Evolutionary conservation across 2,888 invertebrate genomes (phyloP).

Genomic region (Ptychoptera contaminata): DNA sequence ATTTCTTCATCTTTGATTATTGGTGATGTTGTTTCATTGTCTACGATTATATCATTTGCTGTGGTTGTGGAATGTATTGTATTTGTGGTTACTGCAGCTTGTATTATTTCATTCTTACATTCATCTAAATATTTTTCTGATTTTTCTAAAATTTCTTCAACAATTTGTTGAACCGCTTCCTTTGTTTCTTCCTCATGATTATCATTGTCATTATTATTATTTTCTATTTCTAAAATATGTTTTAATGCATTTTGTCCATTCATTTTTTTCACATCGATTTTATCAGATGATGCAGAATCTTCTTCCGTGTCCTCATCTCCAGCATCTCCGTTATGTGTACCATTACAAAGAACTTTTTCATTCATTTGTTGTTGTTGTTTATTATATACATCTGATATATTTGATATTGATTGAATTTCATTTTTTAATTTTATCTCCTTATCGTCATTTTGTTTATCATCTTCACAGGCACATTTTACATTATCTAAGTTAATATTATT

Average conservation of each 20-base stretch:
- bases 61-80: too few species aligned
- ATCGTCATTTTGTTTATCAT: conserved; percentile 42
- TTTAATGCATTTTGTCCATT: conserved; percentile 16
- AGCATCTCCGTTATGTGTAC: background rate
- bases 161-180: conserved; percentile 35
- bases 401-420: conserved; percentile 23
- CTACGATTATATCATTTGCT: conserved; percentile 17
- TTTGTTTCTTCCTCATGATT: conserved; percentile 32
- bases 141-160: conserved; percentile 34
- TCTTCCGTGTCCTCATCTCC: conserved; percentile 3
- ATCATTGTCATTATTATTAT: conserved; percentile 17
- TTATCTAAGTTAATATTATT: conserved; percentile 15
- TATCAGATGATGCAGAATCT: background rate
- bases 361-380: conserved; percentile 30
- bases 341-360: conserved; percentile 12
- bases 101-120: conserved; percentile 17
- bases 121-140: conserved; percentile 36
- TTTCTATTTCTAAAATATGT: conserved; percentile 18
- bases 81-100: conserved; percentile 13
- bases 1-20: conserved; percentile 38
- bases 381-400: conserved; percentile 30
- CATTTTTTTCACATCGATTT: conserved; percentile 15
- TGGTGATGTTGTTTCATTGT: conserved; percentile 22
- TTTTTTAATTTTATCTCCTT: conserved; percentile 78
- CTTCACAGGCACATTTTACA: conserved; percentile 17